A percentile compares a stretch with the other conserved stretches of the same genome.
phyloP scores from a whole-genome alignment of 2,888 invertebrate species.

The Ryuthela nishihirai region DNA sequence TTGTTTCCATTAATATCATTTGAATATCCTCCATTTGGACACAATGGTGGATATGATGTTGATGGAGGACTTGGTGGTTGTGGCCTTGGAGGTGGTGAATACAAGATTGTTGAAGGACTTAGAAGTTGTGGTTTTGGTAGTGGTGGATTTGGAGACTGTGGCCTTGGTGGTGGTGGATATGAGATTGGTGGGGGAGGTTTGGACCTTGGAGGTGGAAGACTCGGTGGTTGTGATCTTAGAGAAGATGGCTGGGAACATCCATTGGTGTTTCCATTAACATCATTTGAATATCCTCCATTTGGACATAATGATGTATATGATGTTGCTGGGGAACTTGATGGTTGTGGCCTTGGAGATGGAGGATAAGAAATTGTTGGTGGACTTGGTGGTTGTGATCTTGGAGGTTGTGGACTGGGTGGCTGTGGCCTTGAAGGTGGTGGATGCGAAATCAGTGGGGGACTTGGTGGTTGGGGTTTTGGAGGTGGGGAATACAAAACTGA shows the following conservation, averaged over 20 bases:
- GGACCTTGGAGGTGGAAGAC: constrained; percentile 4
- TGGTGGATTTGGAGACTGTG: background rate
- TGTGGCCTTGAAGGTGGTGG: constrained; percentile 1
- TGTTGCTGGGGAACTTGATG: too few species aligned
- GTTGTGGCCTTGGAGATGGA: too few species aligned
- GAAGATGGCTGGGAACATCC: too few species aligned
- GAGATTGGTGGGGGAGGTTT: background rate
- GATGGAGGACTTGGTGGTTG: too few species aligned
- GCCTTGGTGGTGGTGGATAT: background rate
- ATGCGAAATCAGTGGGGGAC: background rate
- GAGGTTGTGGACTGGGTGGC: background rate
- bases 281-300: too few species aligned
- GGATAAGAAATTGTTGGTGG: too few species aligned
- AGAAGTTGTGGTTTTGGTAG: background rate
- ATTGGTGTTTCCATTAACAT: too few species aligned
- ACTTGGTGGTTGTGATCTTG: background rate
- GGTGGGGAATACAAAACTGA: background rate
- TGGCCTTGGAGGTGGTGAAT: background rate
- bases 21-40: too few species aligned
- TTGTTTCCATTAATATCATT: background rate
- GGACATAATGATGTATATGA: too few species aligned
- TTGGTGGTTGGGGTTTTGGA: background rate
- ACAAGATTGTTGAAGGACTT: background rate
- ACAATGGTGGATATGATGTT: too few species aligned
- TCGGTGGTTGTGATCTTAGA: too few species aligned